Conservation (phyloP, 2,888 invertebrate species). For the Hymenopus coronatus region DNA sequence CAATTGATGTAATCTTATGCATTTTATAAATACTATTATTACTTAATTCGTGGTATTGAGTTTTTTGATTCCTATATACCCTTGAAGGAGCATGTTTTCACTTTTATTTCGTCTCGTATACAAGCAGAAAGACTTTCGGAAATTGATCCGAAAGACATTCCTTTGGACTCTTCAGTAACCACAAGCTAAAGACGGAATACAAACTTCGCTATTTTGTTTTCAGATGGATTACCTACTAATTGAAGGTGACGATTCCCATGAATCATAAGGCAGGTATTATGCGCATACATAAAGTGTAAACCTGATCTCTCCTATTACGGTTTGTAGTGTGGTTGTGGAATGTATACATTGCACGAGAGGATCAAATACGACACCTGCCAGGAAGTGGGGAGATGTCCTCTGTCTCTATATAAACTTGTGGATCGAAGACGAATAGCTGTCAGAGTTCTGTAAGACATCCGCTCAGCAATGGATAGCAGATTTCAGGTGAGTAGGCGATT, state of each 20-base stretch:
- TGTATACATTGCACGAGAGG: neutral
- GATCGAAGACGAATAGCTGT: neutral
- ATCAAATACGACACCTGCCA: neutral
- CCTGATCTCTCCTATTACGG: neutral
- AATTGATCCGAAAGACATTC: too few relatives aligned
- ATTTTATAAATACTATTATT: too few relatives aligned
- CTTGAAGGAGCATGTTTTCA: too few relatives aligned
- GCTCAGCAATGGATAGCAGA: neutral
- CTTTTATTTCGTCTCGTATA: too few relatives aligned
- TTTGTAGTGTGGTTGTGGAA: neutral
- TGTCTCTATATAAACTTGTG: neutral
- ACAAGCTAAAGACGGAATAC: neutral
- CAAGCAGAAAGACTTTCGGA: too few relatives aligned
- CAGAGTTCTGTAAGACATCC: neutral
- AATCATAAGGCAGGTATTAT: neutral
- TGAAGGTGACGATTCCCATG: neutral
- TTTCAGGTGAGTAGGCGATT: neutral
- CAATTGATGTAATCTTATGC: too few relatives aligned
- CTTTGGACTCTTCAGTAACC: too few relatives aligned
- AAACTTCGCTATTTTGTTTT: neutral
- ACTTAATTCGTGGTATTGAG: too few relatives aligned
- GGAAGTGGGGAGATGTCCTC: neutral
- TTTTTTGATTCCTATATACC: too few relatives aligned
- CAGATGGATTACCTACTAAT: neutral
- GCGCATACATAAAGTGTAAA: neutral